phyloP scores from a whole-genome alignment of 1,140 invertebrate species.

The Ceratosolen fusciceps region DNA sequence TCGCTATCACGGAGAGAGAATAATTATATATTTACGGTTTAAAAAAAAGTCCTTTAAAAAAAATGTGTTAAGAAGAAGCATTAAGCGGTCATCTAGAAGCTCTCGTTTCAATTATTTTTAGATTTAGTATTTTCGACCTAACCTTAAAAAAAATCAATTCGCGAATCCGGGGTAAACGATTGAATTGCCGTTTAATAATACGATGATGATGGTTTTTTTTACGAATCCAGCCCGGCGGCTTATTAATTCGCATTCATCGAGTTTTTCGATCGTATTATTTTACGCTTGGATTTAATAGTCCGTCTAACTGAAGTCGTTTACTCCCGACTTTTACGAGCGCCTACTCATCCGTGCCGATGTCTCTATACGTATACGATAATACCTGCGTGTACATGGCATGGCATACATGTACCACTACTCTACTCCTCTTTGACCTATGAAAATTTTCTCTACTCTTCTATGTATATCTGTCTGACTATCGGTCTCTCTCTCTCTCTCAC shows the following conservation, averaged over 20 bases:
- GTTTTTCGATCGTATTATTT: background rate
- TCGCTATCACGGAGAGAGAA: background rate
- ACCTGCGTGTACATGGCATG: background rate
- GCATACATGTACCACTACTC: too few relatives aligned
- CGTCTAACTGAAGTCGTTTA: background rate
- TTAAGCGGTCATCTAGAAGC: background rate
- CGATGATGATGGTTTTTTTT: background rate
- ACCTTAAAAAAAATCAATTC: conserved; percentile 1
- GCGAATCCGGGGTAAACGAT: background rate
- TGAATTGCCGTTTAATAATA: background rate
- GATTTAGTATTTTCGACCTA: background rate
- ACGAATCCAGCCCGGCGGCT: background rate
- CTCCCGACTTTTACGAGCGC: background rate
- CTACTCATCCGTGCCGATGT: background rate
- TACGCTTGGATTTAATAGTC: background rate
- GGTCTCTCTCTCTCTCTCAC: background rate
- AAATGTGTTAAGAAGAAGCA: too few relatives aligned
- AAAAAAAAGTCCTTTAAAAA: too few relatives aligned
- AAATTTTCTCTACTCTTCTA: background rate
- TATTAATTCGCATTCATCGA: background rate
- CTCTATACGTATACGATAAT: conserved; percentile 11
- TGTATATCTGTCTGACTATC: conserved; percentile 5
- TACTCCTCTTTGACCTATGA: background rate
- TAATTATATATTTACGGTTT: conserved; percentile 2
- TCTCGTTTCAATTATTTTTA: conserved; percentile 14